A percentile compares a stretch with the other conserved stretches of the same genome.
Conservation (phyloP, 2,888 invertebrate genomes). For the Pemphredon lugubris region DNA sequence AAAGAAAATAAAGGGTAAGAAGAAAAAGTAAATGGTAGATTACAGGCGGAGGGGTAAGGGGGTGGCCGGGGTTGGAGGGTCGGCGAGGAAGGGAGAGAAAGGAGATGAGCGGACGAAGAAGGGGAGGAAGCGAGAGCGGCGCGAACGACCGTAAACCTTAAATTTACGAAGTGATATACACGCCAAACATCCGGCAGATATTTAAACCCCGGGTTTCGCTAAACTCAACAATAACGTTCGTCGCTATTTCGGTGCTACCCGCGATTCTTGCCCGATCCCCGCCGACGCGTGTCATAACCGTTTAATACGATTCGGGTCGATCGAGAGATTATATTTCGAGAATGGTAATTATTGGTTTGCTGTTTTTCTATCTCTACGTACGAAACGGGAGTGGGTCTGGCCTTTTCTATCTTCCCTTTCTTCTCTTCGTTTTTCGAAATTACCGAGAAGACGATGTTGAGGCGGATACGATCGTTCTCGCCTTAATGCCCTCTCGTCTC, state of each 20-base stretch:
- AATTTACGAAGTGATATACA: conserved; percentile 80
- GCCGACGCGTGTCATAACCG: conserved; percentile 42
- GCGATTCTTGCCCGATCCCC: conserved; percentile 29
- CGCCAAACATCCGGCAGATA: conserved; percentile 79
- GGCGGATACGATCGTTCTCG: background rate
- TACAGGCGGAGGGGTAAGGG: conserved; percentile 3
- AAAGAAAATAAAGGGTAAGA: conserved; percentile 40
- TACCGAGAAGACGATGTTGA: background rate
- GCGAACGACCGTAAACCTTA: conserved; percentile 75
- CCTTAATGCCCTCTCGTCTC: no score
- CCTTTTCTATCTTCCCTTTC: no score
- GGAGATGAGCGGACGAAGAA: conserved; percentile 13
- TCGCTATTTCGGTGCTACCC: conserved; percentile 70
- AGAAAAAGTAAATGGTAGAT: conserved; percentile 23
- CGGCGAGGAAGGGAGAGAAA: conserved; percentile 1
- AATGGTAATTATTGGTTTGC: background rate
- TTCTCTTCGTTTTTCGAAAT: background rate
- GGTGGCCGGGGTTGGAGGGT: background rate
- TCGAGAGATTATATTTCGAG: background rate
- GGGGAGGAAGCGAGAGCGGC: conserved; percentile 36
- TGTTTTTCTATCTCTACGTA: no score
- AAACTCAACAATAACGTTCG: conserved; percentile 72
- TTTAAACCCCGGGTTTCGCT: conserved; percentile 76
- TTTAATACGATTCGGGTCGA: conserved; percentile 29
- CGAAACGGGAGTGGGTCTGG: no score